Evolutionary conservation across 2,113 vertebrate species (phyloP), one percentile per base, ranked within the genome.

Genomic region (Fregata magnificens): DNA sequence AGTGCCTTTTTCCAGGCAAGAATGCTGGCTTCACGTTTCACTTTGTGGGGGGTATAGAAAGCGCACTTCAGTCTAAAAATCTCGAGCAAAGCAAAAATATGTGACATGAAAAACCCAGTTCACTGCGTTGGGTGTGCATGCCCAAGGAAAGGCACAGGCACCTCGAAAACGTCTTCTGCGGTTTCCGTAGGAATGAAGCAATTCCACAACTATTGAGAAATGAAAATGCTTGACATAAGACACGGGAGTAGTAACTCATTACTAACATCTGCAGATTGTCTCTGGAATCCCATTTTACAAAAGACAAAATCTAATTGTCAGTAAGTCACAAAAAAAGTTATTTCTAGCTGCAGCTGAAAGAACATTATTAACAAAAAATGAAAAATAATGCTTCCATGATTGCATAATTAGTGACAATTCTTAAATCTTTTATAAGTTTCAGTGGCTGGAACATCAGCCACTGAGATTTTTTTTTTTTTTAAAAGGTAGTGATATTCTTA

Each of bases 71-170:
- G 40, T 31, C 73, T 66, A 76, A 76, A 82, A 74, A 80, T 28
- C 67, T 55, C 10, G 8, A 95, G 81, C 44, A 94, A 96, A 97
- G 90, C 94, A 97, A 96, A 97, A 91, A 32, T 82, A 85, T 5
- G 8, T 13, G 69, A 81, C 38, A 10, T 42, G 87, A 61, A 74
- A 94, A 72, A 11, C 5, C 18, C 76, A n/a, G 67, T 66, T 80
- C 73, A 53, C 26, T n/a, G 36, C 58, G 47, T 26, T 22, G 32
- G 21, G n/a, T 45, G 65, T 40, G 52, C 40, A 17, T 1, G 25
- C 84, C 42, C 85, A 58, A 73, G 52, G 36, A 58, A 58, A 53
- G 44, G 58, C 62, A 42, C 11, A 0, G 15, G 77, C n/a, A 61
- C 80, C 59, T 53, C 1, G 16, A 36, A 20, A 82, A 49, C 7